phyloP scores from a whole-genome alignment of 2,888 invertebrate genomes.

The Cataglyphis livida region DNA sequence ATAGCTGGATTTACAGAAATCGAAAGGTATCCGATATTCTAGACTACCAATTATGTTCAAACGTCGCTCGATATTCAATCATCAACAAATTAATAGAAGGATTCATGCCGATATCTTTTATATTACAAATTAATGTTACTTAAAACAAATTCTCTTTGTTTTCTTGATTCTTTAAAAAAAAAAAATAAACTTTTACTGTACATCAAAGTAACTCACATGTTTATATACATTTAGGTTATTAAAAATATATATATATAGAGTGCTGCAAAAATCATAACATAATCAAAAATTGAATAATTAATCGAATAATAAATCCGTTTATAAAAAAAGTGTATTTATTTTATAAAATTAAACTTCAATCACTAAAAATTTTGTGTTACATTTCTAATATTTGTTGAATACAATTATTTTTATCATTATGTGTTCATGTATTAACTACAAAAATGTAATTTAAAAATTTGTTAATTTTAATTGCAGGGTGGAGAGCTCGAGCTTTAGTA shows the following conservation, averaged over 20 bases:
- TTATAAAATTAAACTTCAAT: neutral
- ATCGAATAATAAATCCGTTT: neutral
- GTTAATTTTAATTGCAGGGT: slow-evolving; percentile 88
- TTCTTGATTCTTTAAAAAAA: neutral
- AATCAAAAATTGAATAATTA: neutral
- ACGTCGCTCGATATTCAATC: slow-evolving; percentile 7
- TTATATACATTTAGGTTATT: neutral
- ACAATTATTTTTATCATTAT: neutral
- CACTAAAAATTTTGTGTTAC: neutral
- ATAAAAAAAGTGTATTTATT: neutral
- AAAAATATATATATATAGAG: neutral
- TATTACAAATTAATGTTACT: neutral
- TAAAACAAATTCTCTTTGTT: slow-evolving; percentile 2
- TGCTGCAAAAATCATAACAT: neutral
- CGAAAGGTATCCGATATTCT: neutral
- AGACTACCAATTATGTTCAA: neutral
- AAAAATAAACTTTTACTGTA: neutral
- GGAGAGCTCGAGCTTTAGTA: slow-evolving; percentile 92
- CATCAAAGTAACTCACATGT: neutral
- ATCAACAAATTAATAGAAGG: slow-evolving; percentile 13
- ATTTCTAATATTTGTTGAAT: neutral
- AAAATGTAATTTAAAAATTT: neutral
- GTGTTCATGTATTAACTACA: neutral
- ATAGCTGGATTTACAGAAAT: slow-evolving; percentile 37
- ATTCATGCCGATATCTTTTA: slow-evolving; percentile 1